phyloP scores from a whole-genome alignment of 2,888 invertebrate species.

The Ferdinandea cuprea region DNA sequence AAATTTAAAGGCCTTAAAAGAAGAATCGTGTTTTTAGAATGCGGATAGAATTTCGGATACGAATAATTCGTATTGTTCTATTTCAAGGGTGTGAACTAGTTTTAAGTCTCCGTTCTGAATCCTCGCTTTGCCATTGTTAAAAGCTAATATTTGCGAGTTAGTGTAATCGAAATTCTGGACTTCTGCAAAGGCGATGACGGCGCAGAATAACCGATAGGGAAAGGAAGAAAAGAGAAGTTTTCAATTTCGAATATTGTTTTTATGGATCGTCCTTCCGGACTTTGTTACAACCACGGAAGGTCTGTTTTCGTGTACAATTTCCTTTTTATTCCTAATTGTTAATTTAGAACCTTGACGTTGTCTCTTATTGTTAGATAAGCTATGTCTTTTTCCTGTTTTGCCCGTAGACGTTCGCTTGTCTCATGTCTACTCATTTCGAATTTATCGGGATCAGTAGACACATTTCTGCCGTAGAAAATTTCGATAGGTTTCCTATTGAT shows the following conservation, averaged over 20 bases:
- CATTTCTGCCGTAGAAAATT: conserved; percentile 7
- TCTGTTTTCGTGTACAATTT: conserved; percentile 27
- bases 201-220: conserved; percentile 5
- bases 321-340: conserved; percentile 14
- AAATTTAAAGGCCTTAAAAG: no score
- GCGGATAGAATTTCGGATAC: conserved; percentile 1
- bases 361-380: conserved; percentile 16
- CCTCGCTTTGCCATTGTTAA: conserved; percentile 18
- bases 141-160: neutral
- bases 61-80: conserved; percentile 21
- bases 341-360: conserved; percentile 18
- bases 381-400: neutral
- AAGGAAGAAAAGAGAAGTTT: neutral
- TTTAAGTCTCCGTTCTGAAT: conserved; percentile 38
- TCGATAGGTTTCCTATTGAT: conserved; percentile 9
- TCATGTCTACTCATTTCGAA: no score
- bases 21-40: neutral
- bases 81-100: conserved; percentile 20
- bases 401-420: neutral
- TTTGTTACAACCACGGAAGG: conserved; percentile 11
- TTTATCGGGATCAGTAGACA: conserved; percentile 2
- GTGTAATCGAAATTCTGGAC: no score
- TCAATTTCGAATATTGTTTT: conserved; percentile 15
- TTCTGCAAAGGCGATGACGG: neutral
- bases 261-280: conserved; percentile 6